phyloP scores from a whole-genome alignment of 2,113 vertebrate genomes.

The Mesoclemmys tuberculata region DNA sequence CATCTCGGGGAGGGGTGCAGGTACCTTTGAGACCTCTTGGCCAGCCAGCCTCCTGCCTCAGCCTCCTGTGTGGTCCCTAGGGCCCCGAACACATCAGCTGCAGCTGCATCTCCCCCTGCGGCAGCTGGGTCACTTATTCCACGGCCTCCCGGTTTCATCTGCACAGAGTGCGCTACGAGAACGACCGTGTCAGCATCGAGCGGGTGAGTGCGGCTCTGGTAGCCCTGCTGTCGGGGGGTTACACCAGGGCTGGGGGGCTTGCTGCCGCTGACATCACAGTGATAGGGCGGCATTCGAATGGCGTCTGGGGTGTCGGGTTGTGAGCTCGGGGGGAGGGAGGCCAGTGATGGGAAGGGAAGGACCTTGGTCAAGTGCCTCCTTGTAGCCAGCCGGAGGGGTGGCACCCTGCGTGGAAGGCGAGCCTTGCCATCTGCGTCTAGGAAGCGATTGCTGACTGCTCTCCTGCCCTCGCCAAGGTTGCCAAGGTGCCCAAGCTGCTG shows the following conservation, averaged over 20 bases:
- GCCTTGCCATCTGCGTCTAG: not conserved
- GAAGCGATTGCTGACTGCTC: not conserved
- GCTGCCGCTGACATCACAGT: too few relatives aligned
- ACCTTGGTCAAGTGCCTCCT: too few relatives aligned
- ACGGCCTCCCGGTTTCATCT: conserved; percentile 85
- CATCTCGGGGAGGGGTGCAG: too few relatives aligned
- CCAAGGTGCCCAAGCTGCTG: conserved; percentile 83
- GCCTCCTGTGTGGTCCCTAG: conserved; percentile 51
- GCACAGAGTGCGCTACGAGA: conserved; percentile 78
- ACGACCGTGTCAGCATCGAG: conserved; percentile 78
- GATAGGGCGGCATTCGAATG: too few relatives aligned
- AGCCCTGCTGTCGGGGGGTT: rapidly evolving
- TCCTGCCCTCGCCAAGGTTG: conserved; percentile 76
- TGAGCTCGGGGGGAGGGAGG: too few relatives aligned
- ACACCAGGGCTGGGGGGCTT: not conserved
- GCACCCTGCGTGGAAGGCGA: rapidly evolving
- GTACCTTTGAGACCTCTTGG: rapidly evolving
- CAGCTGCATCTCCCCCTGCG: conserved; percentile 90
- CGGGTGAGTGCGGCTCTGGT: conserved; percentile 80
- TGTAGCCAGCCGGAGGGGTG: rapidly evolving
- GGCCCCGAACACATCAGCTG: conserved; percentile 91
- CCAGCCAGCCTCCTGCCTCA: not conserved
- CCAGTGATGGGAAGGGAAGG: too few relatives aligned
- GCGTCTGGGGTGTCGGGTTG: too few relatives aligned
- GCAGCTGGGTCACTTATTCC: conserved; percentile 89